These are phyloP conservation scores for Psittacula derbiana DNA, from an alignment of 2,797 vertebrate genomes.

Conservation along the genomic window DNA sequence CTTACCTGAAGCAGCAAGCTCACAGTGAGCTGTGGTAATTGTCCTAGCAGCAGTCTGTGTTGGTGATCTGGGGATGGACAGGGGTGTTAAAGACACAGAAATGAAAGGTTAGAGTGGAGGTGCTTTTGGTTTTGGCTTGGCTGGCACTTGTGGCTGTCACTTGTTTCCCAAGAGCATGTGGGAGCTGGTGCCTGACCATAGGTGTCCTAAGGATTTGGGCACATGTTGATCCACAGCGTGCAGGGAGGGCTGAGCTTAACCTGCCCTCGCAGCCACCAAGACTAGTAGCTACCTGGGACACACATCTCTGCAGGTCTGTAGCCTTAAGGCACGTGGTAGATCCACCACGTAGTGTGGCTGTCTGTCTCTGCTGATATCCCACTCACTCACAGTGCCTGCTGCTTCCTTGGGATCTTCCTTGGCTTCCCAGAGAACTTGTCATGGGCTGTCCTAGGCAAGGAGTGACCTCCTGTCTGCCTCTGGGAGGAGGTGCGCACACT, in stretches of 20 bases:
- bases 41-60: background rate
- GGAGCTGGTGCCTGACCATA: background rate
- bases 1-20: background rate
- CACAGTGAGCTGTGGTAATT: background rate
- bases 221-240: accelerated
- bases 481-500: background rate
- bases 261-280: background rate
- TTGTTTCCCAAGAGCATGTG: background rate
- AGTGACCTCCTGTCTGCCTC: background rate
- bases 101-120: background rate
- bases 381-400: background rate
- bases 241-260: background rate
- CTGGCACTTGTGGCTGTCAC: background rate
- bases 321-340: background rate
- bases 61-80: background rate
- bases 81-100: background rate
- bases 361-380: background rate
- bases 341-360: accelerated
- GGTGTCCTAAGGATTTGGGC: background rate
- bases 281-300: background rate
- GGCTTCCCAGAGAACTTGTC: background rate
- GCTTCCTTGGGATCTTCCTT: background rate
- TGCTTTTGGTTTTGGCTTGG: background rate
- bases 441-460: background rate
- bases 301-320: background rate